Evolutionary conservation across 2,888 invertebrate species (phyloP).

Genomic region (Orthosia gothica): DNA sequence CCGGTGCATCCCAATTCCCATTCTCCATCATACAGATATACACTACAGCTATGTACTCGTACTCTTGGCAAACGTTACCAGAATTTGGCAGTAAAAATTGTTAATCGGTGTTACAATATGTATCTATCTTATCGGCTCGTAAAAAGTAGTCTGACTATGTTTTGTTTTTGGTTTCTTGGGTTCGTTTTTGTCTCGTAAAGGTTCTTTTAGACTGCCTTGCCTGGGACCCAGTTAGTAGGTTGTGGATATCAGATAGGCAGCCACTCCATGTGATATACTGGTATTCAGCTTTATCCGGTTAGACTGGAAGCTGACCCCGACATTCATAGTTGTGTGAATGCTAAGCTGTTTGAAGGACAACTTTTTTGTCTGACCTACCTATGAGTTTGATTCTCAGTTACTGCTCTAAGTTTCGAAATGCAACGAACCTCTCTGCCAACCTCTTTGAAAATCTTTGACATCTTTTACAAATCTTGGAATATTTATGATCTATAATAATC

Average conservation of each 20-base stretch:
- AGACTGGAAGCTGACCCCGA: too few relatives aligned
- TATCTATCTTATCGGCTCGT: conserved; percentile 57
- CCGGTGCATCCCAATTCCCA: conserved; percentile 77
- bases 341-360: background rate
- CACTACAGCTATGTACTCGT: conserved; percentile 58
- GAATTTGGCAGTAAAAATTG: conserved; percentile 70
- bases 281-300: too few relatives aligned
- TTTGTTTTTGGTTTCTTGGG: conserved; percentile 26
- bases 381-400: background rate
- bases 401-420: background rate
- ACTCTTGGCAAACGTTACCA: conserved; percentile 80
- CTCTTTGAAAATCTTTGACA: background rate
- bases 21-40: conserved; percentile 70
- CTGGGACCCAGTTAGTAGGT: too few relatives aligned
- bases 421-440: background rate
- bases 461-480: too few relatives aligned
- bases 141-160: conserved; percentile 48
- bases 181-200: conserved; percentile 13
- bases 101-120: conserved; percentile 60
- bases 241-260: too few relatives aligned
- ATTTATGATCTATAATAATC: conserved; percentile 18
- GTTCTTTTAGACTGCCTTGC: background rate
- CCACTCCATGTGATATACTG: too few relatives aligned
- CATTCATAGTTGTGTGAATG: too few relatives aligned
- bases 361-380: background rate